Conservation (phyloP, 2,888 invertebrate species). For the Vannuccia rotundouncinata region DNA sequence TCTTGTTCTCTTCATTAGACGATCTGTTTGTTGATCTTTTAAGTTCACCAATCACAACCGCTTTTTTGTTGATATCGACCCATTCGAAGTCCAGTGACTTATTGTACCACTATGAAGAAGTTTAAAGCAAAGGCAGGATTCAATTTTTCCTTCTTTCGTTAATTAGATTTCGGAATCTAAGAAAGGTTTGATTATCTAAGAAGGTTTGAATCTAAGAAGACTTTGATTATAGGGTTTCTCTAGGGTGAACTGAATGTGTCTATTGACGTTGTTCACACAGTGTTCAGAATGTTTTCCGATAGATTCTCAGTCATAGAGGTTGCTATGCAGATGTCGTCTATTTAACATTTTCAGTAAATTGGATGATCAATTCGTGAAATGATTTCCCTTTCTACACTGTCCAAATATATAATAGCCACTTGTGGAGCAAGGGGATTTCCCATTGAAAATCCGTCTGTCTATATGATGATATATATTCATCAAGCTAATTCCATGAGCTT, state of each 20-base stretch:
- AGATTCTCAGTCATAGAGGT: not conserved
- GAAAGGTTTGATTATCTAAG: too few relatives aligned
- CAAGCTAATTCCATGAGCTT: conserved; percentile 6
- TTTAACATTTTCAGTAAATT: not conserved
- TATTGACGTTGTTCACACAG: not conserved
- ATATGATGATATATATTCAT: not conserved
- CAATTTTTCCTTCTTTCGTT: not conserved
- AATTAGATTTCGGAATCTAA: not conserved
- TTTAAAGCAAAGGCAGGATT: not conserved
- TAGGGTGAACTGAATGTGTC: not conserved
- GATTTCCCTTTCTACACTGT: not conserved
- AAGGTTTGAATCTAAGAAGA: too few relatives aligned
- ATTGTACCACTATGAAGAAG: not conserved
- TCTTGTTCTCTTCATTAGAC: not conserved
- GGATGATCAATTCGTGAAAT: not conserved
- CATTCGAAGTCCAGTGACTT: not conserved
- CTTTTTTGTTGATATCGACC: not conserved
- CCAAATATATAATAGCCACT: conserved; percentile 16
- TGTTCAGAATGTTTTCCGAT: not conserved
- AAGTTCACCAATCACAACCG: conserved; percentile 1
- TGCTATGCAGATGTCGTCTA: not conserved
- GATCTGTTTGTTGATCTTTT: not conserved
- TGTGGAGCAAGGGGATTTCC: conserved; percentile 4
- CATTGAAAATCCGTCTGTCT: not conserved
- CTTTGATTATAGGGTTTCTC: not conserved